Percentiles rank a stretch among this genome's conserved stretches.
Conservation (phyloP, 1,140 invertebrate species). For the Drosophila navojoa region DNA sequence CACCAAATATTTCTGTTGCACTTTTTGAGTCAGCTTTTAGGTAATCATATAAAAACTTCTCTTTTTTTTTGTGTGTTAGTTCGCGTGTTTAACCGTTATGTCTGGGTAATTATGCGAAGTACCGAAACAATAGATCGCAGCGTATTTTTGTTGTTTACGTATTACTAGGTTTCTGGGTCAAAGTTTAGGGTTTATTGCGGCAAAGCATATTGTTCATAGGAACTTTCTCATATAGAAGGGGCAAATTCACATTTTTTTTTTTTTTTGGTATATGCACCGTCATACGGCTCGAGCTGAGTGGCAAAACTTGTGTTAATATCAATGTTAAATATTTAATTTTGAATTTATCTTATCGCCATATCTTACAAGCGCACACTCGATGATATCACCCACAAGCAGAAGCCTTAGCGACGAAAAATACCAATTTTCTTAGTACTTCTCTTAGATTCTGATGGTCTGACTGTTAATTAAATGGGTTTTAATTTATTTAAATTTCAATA, state of each 20-base stretch:
- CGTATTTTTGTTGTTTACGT: constrained; percentile 61
- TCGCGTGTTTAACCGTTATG: constrained; percentile 25
- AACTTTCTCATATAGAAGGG: not conserved
- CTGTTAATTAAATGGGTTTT: constrained; percentile 51
- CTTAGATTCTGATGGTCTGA: not conserved
- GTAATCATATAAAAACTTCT: not conserved
- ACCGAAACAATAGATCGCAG: not conserved
- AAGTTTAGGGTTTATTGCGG: constrained; percentile 59
- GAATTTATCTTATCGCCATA: constrained; percentile 75
- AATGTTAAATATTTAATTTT: constrained; percentile 77
- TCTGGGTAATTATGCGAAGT: constrained; percentile 37
- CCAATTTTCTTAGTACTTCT: not conserved
- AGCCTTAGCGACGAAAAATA: not conserved
- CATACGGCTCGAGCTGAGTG: constrained; percentile 48
- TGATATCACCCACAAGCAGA: constrained; percentile 33
- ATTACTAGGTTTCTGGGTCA: constrained; percentile 74
- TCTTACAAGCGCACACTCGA: constrained; percentile 29
- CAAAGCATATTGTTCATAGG: constrained; percentile 13
- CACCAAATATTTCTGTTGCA: constrained; percentile 25
- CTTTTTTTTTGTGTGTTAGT: not conserved
- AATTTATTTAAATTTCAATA: constrained; percentile 23
- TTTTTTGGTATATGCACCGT: not conserved
- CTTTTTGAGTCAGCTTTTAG: constrained; percentile 2
- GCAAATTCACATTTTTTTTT: not conserved
- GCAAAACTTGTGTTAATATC: constrained; percentile 77